Evolutionary conservation across 2,888 invertebrate genomes (phyloP).

Genomic region (Caenorhabditis japonica): DNA sequence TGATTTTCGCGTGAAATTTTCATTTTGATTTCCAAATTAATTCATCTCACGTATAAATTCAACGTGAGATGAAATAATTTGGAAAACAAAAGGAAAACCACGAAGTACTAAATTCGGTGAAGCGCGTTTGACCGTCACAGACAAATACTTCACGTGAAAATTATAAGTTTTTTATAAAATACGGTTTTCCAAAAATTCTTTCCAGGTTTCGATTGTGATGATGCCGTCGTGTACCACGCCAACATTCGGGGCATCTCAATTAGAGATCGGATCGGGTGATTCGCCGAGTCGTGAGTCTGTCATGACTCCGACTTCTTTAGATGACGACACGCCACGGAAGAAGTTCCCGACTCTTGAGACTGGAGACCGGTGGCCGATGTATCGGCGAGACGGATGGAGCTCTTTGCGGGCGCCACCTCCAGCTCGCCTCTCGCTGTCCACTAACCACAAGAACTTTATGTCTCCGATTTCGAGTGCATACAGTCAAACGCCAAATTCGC

Average conservation of each 20-base stretch:
- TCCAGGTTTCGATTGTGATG: conserved; percentile 6
- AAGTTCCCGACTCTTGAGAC: conserved; percentile 3
- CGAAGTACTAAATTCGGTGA: too few species aligned
- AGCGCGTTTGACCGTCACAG: too few species aligned
- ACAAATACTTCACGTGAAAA: too few species aligned
- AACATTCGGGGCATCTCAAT: conserved; percentile 27
- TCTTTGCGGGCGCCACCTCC: conserved; percentile 49
- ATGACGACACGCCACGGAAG: conserved; percentile 33
- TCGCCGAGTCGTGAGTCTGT: conserved; percentile 27
- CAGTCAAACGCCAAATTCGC: conserved; percentile 39
- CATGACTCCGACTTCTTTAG: conserved; percentile 29
- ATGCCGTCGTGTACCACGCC: conserved; percentile 49
- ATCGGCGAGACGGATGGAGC: conserved; percentile 30
- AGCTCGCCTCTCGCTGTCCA: conserved; percentile 33
- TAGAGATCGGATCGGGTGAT: not conserved
- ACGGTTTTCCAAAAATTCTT: too few species aligned
- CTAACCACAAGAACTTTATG: conserved; percentile 17
- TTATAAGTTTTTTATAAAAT: too few species aligned
- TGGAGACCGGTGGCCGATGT: conserved; percentile 14
- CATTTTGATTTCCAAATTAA: too few species aligned
- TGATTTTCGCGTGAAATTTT: too few species aligned
- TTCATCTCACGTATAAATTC: too few species aligned
- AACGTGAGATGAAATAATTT: too few species aligned
- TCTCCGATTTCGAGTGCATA: conserved; percentile 45
- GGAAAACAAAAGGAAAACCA: too few species aligned